Evolutionary conservation across 1,140 invertebrate genomes (phyloP), one percentile per base, ranked within the genome.

Genomic region (Onthophagus taurus): DNA sequence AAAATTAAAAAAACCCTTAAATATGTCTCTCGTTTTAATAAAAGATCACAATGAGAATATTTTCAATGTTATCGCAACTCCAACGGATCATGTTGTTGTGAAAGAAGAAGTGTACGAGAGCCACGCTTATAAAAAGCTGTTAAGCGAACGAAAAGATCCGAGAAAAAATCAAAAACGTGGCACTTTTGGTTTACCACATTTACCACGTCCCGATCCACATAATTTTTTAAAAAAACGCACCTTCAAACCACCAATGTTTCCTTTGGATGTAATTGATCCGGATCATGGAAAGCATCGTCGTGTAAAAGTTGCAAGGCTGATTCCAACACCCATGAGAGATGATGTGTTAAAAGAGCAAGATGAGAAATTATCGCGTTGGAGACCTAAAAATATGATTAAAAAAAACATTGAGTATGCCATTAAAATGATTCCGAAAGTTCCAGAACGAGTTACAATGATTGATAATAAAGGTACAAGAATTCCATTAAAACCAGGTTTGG

Each of bases 121-220:
- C 4, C 24, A 44, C 31, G 23, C 31, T 21, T 18, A 44, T 36
- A 7, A 14, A 24, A 19, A 31, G 17, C 21, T 48, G 21, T 21
- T 26, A 16, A 38, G 48, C 21, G 33, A 52, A 38, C 14, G 29
- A 19, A 13, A 13, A 17, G 11, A 50, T 35, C 24, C 34, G n/a
- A 52, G 31, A 16, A 13, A 18, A 24, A 31, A 60, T 63, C 54
- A 49, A 52, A 9, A 45, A 50, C 72, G 72, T 47, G 68, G 69
- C 35, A 75, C 73, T 3, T 73, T 81, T 62, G 78, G 78, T 2
- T 69, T 72, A 44, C 71, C 77, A 2, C 68, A 72, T 48, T 66
- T 70, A 7, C 69, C 71, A 5, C 41, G 72, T 0, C 68, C 69
- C 47, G 57, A 67, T 29, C 77, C 78, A 0, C 63, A 63, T 1